These are phyloP conservation scores for Spermophilus dauricus DNA, from an alignment of 2,113 vertebrate genomes.

Conservation along the genomic window DNA sequence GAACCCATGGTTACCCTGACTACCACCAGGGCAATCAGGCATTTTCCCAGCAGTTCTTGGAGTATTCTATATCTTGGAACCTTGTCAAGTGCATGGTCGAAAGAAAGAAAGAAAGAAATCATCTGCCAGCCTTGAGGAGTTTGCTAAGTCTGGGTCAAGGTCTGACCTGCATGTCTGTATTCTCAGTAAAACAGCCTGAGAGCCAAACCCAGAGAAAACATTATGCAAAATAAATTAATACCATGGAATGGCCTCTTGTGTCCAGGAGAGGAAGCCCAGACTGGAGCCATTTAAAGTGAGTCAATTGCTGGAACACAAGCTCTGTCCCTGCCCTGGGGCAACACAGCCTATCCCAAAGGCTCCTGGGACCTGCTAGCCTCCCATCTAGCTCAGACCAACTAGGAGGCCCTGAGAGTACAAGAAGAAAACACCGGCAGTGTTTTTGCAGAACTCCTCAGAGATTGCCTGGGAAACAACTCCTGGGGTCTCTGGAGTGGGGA, in stretches of 20 bases:
- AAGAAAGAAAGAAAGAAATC: too few relatives aligned
- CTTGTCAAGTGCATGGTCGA: background rate
- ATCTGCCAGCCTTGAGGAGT: background rate
- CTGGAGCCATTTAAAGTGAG: conserved; percentile 13
- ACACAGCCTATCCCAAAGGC: background rate
- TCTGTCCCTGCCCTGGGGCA: background rate
- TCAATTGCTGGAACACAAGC: background rate
- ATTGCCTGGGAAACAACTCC: background rate
- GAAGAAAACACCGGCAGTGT: background rate
- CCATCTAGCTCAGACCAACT: background rate
- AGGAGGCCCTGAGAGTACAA: background rate
- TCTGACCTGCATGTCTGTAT: background rate
- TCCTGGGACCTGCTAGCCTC: background rate
- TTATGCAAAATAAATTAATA: conserved; percentile 16
- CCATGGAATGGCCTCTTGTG: background rate
- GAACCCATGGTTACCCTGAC: background rate
- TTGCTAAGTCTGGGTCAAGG: background rate
- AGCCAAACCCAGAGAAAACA: background rate
- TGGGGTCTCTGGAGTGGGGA: background rate
- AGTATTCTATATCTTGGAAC: background rate
- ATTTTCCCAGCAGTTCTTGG: background rate
- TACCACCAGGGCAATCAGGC: background rate
- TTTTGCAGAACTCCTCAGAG: background rate
- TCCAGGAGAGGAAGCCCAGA: background rate
- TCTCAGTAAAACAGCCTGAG: background rate